phyloP scores from a whole-genome alignment of 2,113 vertebrate genomes.

The Oncorhynchus kisutch region DNA sequence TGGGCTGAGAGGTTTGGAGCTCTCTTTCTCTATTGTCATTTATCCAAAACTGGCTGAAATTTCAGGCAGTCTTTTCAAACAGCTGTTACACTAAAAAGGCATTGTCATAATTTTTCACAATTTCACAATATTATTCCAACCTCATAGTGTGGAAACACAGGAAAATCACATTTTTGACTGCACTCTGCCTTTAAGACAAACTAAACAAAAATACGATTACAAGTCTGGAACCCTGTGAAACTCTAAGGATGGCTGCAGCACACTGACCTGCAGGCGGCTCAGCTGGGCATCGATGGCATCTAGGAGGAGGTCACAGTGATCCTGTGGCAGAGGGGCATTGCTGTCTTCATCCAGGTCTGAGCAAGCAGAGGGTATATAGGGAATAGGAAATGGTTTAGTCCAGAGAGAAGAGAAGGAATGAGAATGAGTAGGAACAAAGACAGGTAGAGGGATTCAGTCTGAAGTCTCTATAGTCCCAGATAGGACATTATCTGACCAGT shows the following conservation, averaged over 20 bases:
- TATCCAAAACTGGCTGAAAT: too few species aligned
- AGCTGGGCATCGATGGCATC: slow-evolving; percentile 65
- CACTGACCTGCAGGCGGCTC: slow-evolving; percentile 65
- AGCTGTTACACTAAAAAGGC: too few species aligned
- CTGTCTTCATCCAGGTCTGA: slow-evolving; percentile 38
- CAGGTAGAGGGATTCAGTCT: not conserved
- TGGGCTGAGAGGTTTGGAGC: too few species aligned
- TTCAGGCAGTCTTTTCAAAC: too few species aligned
- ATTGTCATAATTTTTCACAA: too few species aligned
- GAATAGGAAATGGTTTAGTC: not conserved
- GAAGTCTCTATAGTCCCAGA: not conserved
- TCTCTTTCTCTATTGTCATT: too few species aligned
- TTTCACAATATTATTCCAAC: too few species aligned
- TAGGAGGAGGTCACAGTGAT: slow-evolving; percentile 61
- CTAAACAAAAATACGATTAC: too few species aligned
- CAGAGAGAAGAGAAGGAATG: not conserved
- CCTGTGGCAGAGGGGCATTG: slow-evolving; percentile 21
- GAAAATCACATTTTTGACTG: too few species aligned
- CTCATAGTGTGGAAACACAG: too few species aligned
- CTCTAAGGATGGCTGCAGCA: not conserved
- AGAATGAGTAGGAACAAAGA: not conserved
- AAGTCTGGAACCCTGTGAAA: not conserved
- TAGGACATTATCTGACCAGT: slow-evolving; percentile 48
- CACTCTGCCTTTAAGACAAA: too few species aligned
- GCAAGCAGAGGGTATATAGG: not conserved